phyloP scores from a whole-genome alignment of 2,888 invertebrate species.

The Taphrorychus bicolor region DNA sequence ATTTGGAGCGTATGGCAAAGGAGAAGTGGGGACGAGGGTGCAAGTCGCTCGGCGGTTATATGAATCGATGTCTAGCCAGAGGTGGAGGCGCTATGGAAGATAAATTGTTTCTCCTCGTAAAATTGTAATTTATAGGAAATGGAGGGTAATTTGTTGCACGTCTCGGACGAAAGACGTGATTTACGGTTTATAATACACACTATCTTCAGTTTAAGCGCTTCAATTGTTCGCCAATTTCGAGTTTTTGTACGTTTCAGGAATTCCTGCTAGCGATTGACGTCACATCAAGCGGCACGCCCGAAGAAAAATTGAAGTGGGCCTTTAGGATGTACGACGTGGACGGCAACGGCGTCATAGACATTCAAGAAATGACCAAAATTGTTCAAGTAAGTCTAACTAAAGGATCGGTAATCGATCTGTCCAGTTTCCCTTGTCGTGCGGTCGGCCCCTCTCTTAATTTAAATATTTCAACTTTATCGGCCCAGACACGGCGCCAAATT shows the following conservation, averaged over 20 bases:
- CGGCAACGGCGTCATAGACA: slow-evolving; percentile 97
- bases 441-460: background rate
- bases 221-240: background rate
- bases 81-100: background rate
- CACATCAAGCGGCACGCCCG: slow-evolving; percentile 95
- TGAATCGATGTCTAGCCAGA: background rate
- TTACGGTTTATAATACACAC: background rate
- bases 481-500: no score
- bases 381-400: slow-evolving; percentile 79
- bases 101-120: background rate
- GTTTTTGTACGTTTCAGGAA: slow-evolving; percentile 69
- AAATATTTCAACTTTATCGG: no score
- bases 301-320: slow-evolving; percentile 98
- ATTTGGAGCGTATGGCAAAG: background rate
- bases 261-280: slow-evolving; percentile 97
- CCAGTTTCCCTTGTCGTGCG: background rate
- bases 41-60: background rate
- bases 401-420: background rate
- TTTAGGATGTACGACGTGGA: slow-evolving; percentile 99
- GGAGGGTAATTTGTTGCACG: background rate
- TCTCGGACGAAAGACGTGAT: background rate
- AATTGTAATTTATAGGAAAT: background rate
- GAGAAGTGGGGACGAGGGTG: no score
- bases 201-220: background rate
- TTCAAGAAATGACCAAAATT: slow-evolving; percentile 99